phyloP scores from a whole-genome alignment of 2,113 vertebrate genomes.

The Sander vitreus region DNA sequence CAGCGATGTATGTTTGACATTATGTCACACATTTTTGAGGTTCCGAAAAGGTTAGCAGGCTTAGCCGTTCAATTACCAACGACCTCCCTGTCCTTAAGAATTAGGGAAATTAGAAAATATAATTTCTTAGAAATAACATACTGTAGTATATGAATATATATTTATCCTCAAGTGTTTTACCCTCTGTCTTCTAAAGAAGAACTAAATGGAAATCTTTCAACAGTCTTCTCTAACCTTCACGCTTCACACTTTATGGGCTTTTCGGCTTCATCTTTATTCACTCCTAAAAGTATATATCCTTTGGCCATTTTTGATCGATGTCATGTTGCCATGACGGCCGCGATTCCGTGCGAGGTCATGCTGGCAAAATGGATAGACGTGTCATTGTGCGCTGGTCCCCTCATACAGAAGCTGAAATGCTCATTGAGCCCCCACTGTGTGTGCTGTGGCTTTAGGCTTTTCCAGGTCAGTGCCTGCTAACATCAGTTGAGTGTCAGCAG shows the following conservation, averaged over 20 bases:
- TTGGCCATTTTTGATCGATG: constrained; percentile 21
- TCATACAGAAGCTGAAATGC: constrained; percentile 33
- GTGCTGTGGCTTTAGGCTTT: constrained; percentile 51
- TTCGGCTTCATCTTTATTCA: constrained; percentile 27
- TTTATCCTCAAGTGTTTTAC: not conserved
- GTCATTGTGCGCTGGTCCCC: constrained; percentile 6
- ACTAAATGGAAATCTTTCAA: not conserved
- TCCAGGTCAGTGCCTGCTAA: constrained; percentile 71
- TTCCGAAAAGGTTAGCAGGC: not conserved
- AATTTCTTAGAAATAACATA: not conserved
- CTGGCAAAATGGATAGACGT: constrained; percentile 42
- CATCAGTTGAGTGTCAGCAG: constrained; percentile 51
- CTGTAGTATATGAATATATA: not conserved
- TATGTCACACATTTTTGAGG: not conserved
- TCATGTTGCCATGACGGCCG: constrained; percentile 3
- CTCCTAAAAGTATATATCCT: constrained; percentile 11
- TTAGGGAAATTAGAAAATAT: not conserved
- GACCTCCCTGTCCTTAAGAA: not conserved
- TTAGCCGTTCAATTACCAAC: not conserved
- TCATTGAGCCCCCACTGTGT: constrained; percentile 52
- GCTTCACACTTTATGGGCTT: constrained; percentile 35
- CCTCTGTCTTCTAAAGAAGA: not conserved
- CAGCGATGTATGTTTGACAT: not conserved
- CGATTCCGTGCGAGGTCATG: constrained; percentile 22
- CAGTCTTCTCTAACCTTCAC: constrained; percentile 30